Evolutionary conservation across 2,888 invertebrate genomes (phyloP).

Genomic region (Ophion ellenae): DNA sequence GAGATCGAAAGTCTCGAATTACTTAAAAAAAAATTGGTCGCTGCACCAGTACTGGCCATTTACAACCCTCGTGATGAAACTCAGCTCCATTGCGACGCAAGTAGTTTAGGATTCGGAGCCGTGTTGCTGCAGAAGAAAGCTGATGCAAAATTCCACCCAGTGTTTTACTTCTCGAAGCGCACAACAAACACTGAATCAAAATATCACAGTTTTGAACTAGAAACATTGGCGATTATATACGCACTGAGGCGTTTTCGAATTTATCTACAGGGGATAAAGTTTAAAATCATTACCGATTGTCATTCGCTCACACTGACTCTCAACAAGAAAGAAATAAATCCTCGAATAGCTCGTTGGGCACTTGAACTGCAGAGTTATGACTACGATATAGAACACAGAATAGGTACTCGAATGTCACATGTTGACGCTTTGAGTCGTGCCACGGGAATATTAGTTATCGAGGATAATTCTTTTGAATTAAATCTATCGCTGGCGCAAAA

Average conservation of each 20-base stretch:
- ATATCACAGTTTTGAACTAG: too few species aligned
- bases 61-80: constrained; percentile 48
- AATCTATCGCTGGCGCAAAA: too few species aligned
- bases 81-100: constrained; percentile 77
- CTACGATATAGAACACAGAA: constrained; percentile 70
- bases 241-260: constrained; percentile 72
- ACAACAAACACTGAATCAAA: constrained; percentile 64
- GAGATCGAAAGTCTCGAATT: constrained; percentile 46
- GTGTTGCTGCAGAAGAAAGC: constrained; percentile 76
- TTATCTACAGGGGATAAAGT: constrained; percentile 68
- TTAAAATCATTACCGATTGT: constrained; percentile 75
- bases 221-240: neutral
- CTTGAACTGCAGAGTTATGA: constrained; percentile 71
- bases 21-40: constrained; percentile 43
- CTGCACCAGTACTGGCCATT: constrained; percentile 57
- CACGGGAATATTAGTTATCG: constrained; percentile 52
- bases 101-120: constrained; percentile 74
- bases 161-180: constrained; percentile 77
- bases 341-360: constrained; percentile 75
- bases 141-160: constrained; percentile 72
- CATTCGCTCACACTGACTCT: constrained; percentile 71
- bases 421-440: constrained; percentile 72
- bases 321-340: constrained; percentile 73
- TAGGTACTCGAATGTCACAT: constrained; percentile 69
- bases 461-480: neutral